phyloP scores from a whole-genome alignment of 2,113 vertebrate genomes.

The Zapus hudsonius region DNA sequence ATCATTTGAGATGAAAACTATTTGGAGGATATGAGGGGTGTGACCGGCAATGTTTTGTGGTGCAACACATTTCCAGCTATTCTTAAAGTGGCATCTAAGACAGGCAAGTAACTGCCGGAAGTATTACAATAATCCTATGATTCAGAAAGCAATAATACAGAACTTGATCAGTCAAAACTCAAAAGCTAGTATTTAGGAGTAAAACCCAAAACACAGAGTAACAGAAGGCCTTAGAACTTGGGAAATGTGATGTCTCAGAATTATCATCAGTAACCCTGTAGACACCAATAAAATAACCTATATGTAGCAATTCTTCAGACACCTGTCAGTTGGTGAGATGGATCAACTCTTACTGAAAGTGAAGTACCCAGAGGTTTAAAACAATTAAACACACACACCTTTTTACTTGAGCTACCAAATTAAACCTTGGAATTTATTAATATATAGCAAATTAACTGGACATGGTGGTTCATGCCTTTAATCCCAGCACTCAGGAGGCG shows the following conservation, averaged over 20 bases:
- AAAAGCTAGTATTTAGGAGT: background rate
- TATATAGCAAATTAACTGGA: background rate
- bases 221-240: background rate
- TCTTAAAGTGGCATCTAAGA: background rate
- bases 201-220: background rate
- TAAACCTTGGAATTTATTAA: conserved; percentile 30
- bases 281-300: conserved; percentile 23
- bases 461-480: too few relatives aligned
- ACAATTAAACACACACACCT: background rate
- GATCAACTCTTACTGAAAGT: conserved; percentile 29
- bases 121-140: background rate
- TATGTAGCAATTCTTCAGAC: conserved; percentile 17
- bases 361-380: background rate
- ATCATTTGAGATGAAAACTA: conserved; percentile 24
- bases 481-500: too few relatives aligned
- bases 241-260: background rate
- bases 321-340: background rate
- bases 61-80: conserved; percentile 9
- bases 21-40: background rate
- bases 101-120: background rate
- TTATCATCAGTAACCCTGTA: background rate
- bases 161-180: conserved; percentile 30
- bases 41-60: background rate
- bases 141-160: background rate
- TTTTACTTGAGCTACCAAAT: conserved; percentile 42